Evolutionary conservation across 2,797 vertebrate species (phyloP).

Genomic region (Tangara arthus): DNA sequence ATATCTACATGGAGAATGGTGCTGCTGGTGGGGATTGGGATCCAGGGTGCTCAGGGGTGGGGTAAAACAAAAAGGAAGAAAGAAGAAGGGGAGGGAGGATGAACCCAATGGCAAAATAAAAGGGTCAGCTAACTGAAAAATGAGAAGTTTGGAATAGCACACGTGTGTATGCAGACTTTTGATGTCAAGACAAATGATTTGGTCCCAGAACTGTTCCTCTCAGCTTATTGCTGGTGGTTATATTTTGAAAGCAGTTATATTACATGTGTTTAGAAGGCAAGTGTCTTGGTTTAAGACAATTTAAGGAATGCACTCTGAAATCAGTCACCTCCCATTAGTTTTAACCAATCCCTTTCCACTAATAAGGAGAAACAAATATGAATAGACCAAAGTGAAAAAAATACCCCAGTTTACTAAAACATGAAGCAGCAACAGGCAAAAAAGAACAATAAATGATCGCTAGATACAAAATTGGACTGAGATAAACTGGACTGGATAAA

Average conservation of each 20-base stretch:
- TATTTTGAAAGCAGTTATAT: neutral
- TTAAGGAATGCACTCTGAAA: neutral
- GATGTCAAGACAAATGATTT: neutral
- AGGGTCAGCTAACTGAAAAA: neutral
- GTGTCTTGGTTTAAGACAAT: neutral
- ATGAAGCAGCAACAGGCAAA: neutral
- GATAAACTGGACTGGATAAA: neutral
- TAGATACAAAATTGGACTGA: neutral
- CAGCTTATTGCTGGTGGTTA: neutral
- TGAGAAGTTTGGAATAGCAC: neutral
- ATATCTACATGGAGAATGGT: neutral
- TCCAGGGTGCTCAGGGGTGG: neutral
- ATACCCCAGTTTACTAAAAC: neutral
- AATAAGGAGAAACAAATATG: neutral
- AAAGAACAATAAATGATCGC: neutral
- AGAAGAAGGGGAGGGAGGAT: neutral
- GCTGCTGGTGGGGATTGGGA: neutral
- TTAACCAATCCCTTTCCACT: neutral
- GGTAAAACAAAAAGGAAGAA: neutral
- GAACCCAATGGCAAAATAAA: neutral
- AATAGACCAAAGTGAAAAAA: neutral
- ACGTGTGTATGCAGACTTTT: fast-evolving
- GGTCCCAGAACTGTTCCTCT: neutral
- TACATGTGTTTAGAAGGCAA: neutral
- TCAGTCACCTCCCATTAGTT: neutral